A percentile compares a stretch with the other conserved stretches of the same genome.
These are phyloP conservation scores for Larimichthys crocea DNA, from an alignment of 2,113 vertebrate species.

Conservation along the genomic window DNA sequence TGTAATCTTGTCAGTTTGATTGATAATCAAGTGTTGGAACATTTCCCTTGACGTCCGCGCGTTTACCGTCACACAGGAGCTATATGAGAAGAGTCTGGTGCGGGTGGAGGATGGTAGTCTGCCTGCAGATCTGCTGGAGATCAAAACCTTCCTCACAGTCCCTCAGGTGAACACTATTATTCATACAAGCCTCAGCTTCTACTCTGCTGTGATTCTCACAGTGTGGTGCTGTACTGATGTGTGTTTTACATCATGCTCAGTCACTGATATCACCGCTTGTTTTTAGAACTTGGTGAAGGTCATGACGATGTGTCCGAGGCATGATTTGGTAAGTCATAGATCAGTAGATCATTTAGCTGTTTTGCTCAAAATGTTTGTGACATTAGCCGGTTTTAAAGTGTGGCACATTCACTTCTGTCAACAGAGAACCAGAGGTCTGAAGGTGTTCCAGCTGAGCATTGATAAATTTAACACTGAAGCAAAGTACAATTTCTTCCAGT, in stretches of 20 bases:
- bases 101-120: constrained; percentile 89
- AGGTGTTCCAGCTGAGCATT: constrained; percentile 92
- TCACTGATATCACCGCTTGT: constrained; percentile 1
- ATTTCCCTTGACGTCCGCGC: not conserved
- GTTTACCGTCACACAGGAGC: constrained; percentile 83
- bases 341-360: not conserved
- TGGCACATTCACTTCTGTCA: constrained; percentile 44
- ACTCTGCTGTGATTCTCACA: not conserved
- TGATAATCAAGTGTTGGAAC: not conserved
- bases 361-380: not conserved
- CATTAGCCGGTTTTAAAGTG: not conserved
- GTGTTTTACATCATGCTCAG: not conserved
- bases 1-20: not conserved
- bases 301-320: constrained; percentile 92
- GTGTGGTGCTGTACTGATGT: not conserved
- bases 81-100: constrained; percentile 92
- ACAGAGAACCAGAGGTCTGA: constrained; percentile 93
- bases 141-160: constrained; percentile 89
- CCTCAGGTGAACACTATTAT: constrained; percentile 87
- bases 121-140: constrained; percentile 89
- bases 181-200: not conserved
- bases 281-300: constrained; percentile 92
- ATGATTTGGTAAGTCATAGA: constrained; percentile 88
- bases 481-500: constrained; percentile 95
- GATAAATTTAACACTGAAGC: constrained; percentile 92